phyloP scores from a whole-genome alignment of 2,113 vertebrate species.

The Atherinomorus stipes region DNA sequence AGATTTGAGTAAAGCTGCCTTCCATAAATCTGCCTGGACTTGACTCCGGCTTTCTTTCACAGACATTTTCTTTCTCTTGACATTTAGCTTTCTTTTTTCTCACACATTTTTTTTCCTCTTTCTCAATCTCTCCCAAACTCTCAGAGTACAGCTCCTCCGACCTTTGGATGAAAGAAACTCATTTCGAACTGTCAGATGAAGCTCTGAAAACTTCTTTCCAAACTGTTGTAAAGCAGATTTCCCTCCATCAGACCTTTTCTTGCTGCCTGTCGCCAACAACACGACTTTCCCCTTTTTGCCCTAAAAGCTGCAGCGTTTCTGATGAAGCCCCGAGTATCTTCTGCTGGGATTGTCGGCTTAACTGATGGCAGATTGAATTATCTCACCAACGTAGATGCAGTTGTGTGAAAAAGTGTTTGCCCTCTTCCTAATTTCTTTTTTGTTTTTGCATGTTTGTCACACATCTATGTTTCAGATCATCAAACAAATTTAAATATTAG shows the following conservation, averaged over 20 bases:
- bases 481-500: too few species aligned
- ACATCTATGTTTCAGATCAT: too few species aligned
- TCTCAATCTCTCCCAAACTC: not conserved
- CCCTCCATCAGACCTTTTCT: not conserved
- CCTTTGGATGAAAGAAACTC: slow-evolving; percentile 4
- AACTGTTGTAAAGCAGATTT: not conserved
- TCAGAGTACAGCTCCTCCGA: not conserved
- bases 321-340: not conserved
- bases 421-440: too few species aligned
- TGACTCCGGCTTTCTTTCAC: not conserved
- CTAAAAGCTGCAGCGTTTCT: not conserved
- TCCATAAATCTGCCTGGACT: not conserved
- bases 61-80: slow-evolving; percentile 15
- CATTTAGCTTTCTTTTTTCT: not conserved
- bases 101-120: not conserved
- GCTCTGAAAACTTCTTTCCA: not conserved
- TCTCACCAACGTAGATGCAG: too few species aligned
- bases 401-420: too few species aligned
- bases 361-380: not conserved
- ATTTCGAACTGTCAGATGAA: not conserved
- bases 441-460: too few species aligned
- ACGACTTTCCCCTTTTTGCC: not conserved
- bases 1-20: not conserved
- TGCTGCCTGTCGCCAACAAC: too few species aligned
- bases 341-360: not conserved